These are phyloP conservation scores for Nesometra sesokonis DNA, from an alignment of 35 echinoderm and acorn worm genomes.

Conservation along the genomic window DNA sequence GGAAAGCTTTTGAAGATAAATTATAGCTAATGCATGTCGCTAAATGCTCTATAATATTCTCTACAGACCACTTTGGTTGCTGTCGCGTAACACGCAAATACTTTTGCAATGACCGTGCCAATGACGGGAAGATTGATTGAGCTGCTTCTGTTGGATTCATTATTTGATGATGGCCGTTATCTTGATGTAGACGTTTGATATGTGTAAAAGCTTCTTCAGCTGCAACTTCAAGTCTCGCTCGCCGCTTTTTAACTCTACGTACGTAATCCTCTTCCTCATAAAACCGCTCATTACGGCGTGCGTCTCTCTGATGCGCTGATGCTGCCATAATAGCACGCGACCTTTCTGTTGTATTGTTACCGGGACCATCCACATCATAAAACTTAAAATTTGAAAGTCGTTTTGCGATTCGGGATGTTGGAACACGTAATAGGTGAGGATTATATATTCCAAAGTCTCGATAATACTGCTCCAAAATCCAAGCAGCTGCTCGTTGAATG, in stretches of 20 bases:
- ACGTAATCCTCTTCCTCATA: conserved; percentile 98
- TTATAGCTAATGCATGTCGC: conserved; percentile 93
- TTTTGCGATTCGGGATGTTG: conserved; percentile 58
- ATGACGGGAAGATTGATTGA: conserved; percentile 92
- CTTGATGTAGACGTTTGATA: conserved; percentile 78
- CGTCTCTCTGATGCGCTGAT: conserved; percentile 56
- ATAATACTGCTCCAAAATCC: conserved; percentile 92
- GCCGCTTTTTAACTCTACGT: conserved; percentile 74
- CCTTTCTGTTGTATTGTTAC: conserved; percentile 40
- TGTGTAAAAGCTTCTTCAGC: conserved; percentile 90
- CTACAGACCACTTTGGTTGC: conserved; percentile 90
- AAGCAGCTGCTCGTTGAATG: conserved; percentile 72
- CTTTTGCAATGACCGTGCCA: conserved; percentile 89
- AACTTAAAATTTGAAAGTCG: conserved; percentile 82
- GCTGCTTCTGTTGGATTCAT: conserved; percentile 96
- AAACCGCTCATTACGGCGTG: conserved; percentile 81
- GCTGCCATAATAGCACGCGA: conserved; percentile 82
- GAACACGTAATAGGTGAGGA: conserved; percentile 60
- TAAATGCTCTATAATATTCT: conserved; percentile 82
- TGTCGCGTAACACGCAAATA: conserved; percentile 96
- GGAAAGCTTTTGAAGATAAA: conserved; percentile 66
- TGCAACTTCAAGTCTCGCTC: conserved; percentile 56
- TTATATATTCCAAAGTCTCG: conserved; percentile 88
- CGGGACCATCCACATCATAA: conserved; percentile 76
- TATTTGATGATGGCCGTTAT: conserved; percentile 50